A percentile compares a stretch with the other conserved stretches of the same genome.
Conservation (phyloP, 2,888 invertebrate species). For the Phaonia tiefii region DNA sequence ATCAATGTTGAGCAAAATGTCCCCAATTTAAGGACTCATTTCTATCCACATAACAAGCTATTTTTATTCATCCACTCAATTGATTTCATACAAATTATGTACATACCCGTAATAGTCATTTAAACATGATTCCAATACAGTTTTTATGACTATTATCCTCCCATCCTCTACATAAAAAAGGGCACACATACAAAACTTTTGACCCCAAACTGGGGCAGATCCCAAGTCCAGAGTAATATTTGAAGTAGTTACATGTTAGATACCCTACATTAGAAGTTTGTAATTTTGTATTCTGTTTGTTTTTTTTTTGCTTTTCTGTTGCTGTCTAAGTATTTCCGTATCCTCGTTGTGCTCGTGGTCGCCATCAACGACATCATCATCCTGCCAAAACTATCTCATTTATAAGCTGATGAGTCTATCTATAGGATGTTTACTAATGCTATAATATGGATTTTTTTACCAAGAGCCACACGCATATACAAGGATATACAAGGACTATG, state of each 20-base stretch:
- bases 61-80: constrained; percentile 20
- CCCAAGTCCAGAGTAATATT: neutral
- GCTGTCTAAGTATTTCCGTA: too few relatives aligned
- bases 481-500: neutral
- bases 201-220: neutral
- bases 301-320: too few relatives aligned
- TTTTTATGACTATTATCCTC: neutral
- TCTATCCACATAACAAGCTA: neutral
- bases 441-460: constrained; percentile 40
- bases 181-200: neutral
- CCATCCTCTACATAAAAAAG: neutral
- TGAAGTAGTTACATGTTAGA: neutral
- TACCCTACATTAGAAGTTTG: neutral
- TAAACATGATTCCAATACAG: constrained; percentile 19
- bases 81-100: constrained; percentile 18
- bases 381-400: constrained; percentile 52
- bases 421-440: constrained; percentile 44
- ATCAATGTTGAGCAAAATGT: neutral
- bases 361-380: constrained; percentile 5
- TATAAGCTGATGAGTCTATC: constrained; percentile 42
- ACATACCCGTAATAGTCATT: constrained; percentile 7
- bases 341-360: neutral
- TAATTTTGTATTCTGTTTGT: neutral
- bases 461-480: constrained; percentile 29
- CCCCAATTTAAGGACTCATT: neutral